Conservation (phyloP, 2,888 invertebrate genomes). For the Drosophila greeni region DNA sequence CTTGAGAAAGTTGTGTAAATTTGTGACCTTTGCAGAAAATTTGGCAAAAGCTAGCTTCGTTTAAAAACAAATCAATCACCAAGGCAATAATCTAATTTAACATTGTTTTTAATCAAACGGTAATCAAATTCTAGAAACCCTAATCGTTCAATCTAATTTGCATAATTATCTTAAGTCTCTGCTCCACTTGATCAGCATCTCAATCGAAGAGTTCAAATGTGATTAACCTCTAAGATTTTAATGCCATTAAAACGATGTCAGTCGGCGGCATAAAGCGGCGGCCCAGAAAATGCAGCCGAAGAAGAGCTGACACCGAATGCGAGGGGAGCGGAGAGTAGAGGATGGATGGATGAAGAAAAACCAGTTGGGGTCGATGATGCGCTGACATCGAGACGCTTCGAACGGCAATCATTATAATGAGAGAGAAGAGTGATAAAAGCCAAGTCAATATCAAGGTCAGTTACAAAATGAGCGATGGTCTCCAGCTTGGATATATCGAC, state of each 20-base stretch:
- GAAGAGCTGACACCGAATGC: conserved; percentile 18
- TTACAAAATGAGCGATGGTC: conserved; percentile 59
- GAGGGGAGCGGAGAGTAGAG: not conserved
- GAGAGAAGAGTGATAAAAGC: conserved; percentile 29
- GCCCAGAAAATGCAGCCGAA: conserved; percentile 33
- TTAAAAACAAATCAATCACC: not conserved
- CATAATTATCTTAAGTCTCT: conserved; percentile 10
- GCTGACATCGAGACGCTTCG: conserved; percentile 41
- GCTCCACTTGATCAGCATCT: conserved; percentile 31
- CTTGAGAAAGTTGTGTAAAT: not conserved
- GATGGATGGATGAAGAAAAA: conserved; percentile 32
- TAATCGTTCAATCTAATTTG: conserved; percentile 18
- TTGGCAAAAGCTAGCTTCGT: not conserved
- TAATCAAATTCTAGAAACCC: conserved; percentile 10
- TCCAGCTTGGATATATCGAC: conserved; percentile 3
- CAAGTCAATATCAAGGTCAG: conserved; percentile 72
- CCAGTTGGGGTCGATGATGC: conserved; percentile 47
- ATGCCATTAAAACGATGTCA: conserved; percentile 64
- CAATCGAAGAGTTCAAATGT: conserved; percentile 63
- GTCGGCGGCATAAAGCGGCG: conserved; percentile 41
- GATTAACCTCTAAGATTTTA: conserved; percentile 67
- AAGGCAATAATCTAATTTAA: not conserved
- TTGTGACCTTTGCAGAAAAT: not conserved
- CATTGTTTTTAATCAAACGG: not conserved
- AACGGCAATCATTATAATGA: conserved; percentile 48